phyloP scores from a whole-genome alignment of 1,140 invertebrate genomes.

The Drosophila pruinosa region DNA sequence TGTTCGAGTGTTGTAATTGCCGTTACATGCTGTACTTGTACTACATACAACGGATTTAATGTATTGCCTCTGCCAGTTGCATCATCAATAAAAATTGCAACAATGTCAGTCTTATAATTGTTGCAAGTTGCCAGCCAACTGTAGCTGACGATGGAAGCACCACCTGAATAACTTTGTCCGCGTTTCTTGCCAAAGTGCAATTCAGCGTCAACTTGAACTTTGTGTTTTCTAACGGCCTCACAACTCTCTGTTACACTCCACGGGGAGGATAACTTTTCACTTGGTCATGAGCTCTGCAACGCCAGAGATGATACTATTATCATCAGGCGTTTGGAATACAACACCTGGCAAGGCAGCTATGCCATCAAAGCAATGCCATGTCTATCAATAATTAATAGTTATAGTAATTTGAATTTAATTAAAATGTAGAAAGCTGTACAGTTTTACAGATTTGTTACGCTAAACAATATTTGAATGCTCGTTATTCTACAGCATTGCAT shows the following conservation, averaged over 20 bases:
- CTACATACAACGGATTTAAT: too few relatives aligned
- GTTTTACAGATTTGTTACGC: too few relatives aligned
- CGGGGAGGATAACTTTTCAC: not conserved
- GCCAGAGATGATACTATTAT: not conserved
- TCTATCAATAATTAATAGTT: too few relatives aligned
- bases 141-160: not conserved
- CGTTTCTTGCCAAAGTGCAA: conserved; percentile 62
- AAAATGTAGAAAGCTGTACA: too few relatives aligned
- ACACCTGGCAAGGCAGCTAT: too few relatives aligned
- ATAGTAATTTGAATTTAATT: too few relatives aligned
- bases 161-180: conserved; percentile 48
- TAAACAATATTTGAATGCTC: too few relatives aligned
- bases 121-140: not conserved
- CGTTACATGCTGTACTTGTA: conserved; percentile 29
- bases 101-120: conserved; percentile 48
- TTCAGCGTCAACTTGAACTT: conserved; percentile 72
- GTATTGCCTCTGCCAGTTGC: conserved; percentile 25
- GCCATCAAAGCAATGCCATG: too few relatives aligned
- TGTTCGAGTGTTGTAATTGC: conserved; percentile 43
- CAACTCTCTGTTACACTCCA: conserved; percentile 6
- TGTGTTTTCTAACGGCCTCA: conserved; percentile 28
- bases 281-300: conserved; percentile 7
- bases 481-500: too few relatives aligned
- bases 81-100: conserved; percentile 67
- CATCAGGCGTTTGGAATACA: too few relatives aligned